Base-by-base conservation (phyloP, 2,888 invertebrate species). In the Ormyrus rosae region DNA sequence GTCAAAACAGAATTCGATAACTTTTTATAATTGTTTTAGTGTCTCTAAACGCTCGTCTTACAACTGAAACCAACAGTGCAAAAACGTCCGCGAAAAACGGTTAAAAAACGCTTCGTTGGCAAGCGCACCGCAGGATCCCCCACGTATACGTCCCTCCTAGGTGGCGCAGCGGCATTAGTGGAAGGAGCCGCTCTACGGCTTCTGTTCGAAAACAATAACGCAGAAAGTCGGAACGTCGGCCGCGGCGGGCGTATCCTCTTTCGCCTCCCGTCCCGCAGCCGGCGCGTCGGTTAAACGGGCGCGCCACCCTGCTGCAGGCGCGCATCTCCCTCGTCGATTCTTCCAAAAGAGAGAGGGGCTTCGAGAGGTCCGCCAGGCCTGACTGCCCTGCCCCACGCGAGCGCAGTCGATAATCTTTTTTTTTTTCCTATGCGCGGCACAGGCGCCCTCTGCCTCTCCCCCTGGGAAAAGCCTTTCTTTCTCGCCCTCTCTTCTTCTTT, bases 161-260 rank as follows among this genome's bases (percentile, higher is more conserved):
- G 34, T 34, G 51, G 19, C n/a, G 53, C 45, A 13, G 11, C 45
- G 46, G 19, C 58, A 51, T 65, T 13, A 53, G 64, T 75, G 61
- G 10, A 61, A 83, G 86, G 85, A 85, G 10, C 53, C 11, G 0
- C 55, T 53, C 56, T 64, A 89, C 74, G 89, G 89, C 88, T 89
- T 90, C 89, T 87, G 87, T 86, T 87, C 86, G 85, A 88, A 88
- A 88, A 81, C 77, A 81, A 81, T 73, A 69, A 81, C 51, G 34
- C 75, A 68, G 74, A 75, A 67, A 75, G 75, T 76, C 75, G 60
- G 45, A 11, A 11, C 13, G 13, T 51, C 2, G 6, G 6, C 9
- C 13, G 34, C 10, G 4, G 34, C 6, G 7, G 7, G 13, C n/a
- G 13, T 67, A 60, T 68, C 60, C 55, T 73, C 73, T 73, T 78